phyloP scores from a whole-genome alignment of 2,797 vertebrate species.

The Pseudochaenichthys georgianus region DNA sequence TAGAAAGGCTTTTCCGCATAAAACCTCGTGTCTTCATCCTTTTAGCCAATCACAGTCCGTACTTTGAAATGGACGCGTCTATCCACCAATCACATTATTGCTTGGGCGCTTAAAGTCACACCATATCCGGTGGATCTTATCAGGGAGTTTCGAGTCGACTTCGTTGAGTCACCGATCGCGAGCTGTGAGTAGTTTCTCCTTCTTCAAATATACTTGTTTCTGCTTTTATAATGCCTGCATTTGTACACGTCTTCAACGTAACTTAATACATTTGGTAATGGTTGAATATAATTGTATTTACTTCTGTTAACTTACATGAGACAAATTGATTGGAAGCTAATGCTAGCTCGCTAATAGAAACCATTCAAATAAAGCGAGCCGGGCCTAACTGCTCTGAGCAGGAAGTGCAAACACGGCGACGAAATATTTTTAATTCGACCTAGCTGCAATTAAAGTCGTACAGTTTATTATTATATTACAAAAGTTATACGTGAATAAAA shows the following conservation, averaged over 20 bases:
- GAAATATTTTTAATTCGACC: accelerated
- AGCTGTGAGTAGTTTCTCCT: slow-evolving; percentile 35
- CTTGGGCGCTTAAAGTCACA: background rate
- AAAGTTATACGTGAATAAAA: too few relatives aligned
- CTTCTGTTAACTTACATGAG: background rate
- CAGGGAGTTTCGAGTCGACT: slow-evolving; percentile 29
- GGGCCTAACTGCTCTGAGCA: slow-evolving; percentile 4
- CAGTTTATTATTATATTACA: accelerated
- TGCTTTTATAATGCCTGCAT: accelerated
- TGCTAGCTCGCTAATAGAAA: slow-evolving; percentile 41
- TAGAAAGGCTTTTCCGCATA: background rate
- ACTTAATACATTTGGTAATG: accelerated
- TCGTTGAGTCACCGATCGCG: slow-evolving; percentile 17
- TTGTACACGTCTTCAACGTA: accelerated
- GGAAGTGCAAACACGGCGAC: slow-evolving; percentile 34
- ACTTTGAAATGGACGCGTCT: background rate
- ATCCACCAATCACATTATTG: slow-evolving; percentile 47
- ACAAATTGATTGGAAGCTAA: slow-evolving; percentile 31
- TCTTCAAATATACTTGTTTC: accelerated
- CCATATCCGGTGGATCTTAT: background rate
- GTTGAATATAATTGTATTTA: accelerated
- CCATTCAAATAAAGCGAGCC: background rate
- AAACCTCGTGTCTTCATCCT: accelerated
- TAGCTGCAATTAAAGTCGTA: accelerated
- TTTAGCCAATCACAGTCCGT: slow-evolving; percentile 37